phyloP scores from a whole-genome alignment of 2,888 invertebrate species.

The Neoascia interrupta region DNA sequence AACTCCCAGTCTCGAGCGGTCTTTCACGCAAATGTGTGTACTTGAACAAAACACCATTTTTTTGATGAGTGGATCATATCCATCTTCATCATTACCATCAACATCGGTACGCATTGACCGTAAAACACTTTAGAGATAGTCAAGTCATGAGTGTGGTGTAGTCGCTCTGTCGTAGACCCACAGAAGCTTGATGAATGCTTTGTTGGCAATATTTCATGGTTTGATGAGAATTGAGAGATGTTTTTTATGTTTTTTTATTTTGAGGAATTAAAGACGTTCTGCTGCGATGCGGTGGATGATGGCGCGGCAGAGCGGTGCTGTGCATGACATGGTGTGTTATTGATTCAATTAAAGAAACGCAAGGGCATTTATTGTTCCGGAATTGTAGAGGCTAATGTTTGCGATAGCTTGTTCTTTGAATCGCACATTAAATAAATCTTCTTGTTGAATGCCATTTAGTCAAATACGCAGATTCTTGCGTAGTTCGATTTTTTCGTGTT shows the following conservation, averaged over 20 bases:
- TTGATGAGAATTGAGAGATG: constrained; percentile 56
- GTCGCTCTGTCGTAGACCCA: background rate
- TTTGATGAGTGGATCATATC: too few relatives aligned
- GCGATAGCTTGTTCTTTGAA: constrained; percentile 14
- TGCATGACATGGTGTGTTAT: constrained; percentile 37
- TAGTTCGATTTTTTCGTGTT: too few relatives aligned
- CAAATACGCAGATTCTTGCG: too few relatives aligned
- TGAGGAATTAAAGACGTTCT: constrained; percentile 37
- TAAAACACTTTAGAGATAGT: constrained; percentile 61
- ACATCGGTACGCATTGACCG: constrained; percentile 57
- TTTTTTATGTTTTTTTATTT: too few relatives aligned
- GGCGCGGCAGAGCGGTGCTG: background rate
- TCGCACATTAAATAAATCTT: constrained; percentile 1
- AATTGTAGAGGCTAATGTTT: constrained; percentile 36
- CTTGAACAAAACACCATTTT: constrained; percentile 60
- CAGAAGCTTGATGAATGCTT: constrained; percentile 43
- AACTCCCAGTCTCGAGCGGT: constrained; percentile 52
- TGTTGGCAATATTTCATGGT: constrained; percentile 54
- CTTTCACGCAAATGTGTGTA: constrained; percentile 64
- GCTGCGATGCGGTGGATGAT: constrained; percentile 24
- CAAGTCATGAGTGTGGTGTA: too few relatives aligned
- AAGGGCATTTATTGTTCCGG: constrained; percentile 61
- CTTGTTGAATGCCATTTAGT: too few relatives aligned
- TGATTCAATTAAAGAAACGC: constrained; percentile 63
- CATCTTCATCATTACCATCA: constrained; percentile 41